phyloP scores from a whole-genome alignment of 2,888 invertebrate genomes.

The Pilophorus perplexus region DNA sequence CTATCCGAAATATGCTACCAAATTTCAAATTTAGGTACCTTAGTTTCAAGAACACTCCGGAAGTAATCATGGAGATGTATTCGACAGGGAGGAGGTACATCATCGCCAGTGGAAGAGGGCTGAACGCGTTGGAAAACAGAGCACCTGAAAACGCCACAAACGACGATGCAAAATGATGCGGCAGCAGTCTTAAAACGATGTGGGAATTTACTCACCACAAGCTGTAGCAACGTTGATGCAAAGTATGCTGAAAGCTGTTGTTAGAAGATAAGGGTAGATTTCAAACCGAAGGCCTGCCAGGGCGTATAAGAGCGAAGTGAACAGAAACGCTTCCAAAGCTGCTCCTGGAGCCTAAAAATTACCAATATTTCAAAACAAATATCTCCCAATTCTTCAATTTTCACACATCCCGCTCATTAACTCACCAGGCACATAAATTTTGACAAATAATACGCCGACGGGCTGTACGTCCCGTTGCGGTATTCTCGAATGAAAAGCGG shows the following conservation, averaged over 20 bases:
- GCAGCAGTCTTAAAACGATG: not conserved
- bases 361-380: not conserved
- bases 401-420: slow-evolving; percentile 33
- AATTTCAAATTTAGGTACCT: slow-evolving; percentile 58
- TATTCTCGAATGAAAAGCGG: slow-evolving; percentile 80
- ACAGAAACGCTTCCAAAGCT: slow-evolving; percentile 77
- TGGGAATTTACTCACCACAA: slow-evolving; percentile 62
- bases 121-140: slow-evolving; percentile 81
- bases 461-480: slow-evolving; percentile 76
- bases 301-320: slow-evolving; percentile 81
- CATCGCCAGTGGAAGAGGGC: slow-evolving; percentile 75
- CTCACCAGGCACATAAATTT: slow-evolving; percentile 77
- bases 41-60: slow-evolving; percentile 78
- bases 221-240: slow-evolving; percentile 85
- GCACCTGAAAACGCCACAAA: slow-evolving; percentile 65
- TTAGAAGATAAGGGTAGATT: slow-evolving; percentile 66
- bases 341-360: slow-evolving; percentile 74
- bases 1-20: no score
- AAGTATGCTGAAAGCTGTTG: slow-evolving; percentile 66
- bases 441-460: slow-evolving; percentile 75
- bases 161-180: no score
- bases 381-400: not conserved
- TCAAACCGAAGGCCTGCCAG: slow-evolving; percentile 73
- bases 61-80: slow-evolving; percentile 81
- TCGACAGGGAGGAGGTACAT: slow-evolving; percentile 83